Evolutionary conservation across 2,797 vertebrate species (phyloP).

Genomic region (Iguana delicatissima): DNA sequence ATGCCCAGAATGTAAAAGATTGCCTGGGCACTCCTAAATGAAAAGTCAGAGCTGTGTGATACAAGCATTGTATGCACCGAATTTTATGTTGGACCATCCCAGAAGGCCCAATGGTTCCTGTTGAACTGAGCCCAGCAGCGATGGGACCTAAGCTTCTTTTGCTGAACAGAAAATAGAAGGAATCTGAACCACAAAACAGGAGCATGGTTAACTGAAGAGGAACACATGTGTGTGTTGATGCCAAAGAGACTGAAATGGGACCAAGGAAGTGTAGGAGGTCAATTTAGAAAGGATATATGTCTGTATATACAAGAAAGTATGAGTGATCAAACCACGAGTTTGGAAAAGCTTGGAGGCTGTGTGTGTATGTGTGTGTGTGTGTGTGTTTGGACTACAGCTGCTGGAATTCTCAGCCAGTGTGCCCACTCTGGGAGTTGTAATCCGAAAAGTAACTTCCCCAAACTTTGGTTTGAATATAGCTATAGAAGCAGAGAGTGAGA

Average conservation of each 20-base stretch:
- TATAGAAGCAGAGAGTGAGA: neutral
- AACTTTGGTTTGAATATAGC: too few species aligned
- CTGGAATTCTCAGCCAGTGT: too few species aligned
- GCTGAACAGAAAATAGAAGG: neutral
- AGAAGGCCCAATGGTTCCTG: neutral
- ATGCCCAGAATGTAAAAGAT: neutral
- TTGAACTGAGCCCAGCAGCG: neutral
- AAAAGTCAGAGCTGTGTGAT: neutral
- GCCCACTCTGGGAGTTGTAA: too few species aligned
- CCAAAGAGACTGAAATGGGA: neutral
- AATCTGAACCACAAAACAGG: too few species aligned
- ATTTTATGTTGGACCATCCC: neutral
- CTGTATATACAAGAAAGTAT: too few species aligned
- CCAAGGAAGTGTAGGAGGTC: neutral
- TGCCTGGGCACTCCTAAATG: neutral
- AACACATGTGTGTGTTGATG: neutral
- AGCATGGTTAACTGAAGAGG: neutral
- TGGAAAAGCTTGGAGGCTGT: too few species aligned
- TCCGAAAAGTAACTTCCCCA: too few species aligned
- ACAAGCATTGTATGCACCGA: neutral
- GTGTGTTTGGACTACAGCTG: too few species aligned
- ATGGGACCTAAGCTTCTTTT: too few species aligned
- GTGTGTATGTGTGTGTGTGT: too few species aligned
- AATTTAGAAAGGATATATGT: neutral
- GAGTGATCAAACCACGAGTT: too few species aligned